Conservation (phyloP, 2,113 vertebrate species). For the Triplophysa tibetana region DNA sequence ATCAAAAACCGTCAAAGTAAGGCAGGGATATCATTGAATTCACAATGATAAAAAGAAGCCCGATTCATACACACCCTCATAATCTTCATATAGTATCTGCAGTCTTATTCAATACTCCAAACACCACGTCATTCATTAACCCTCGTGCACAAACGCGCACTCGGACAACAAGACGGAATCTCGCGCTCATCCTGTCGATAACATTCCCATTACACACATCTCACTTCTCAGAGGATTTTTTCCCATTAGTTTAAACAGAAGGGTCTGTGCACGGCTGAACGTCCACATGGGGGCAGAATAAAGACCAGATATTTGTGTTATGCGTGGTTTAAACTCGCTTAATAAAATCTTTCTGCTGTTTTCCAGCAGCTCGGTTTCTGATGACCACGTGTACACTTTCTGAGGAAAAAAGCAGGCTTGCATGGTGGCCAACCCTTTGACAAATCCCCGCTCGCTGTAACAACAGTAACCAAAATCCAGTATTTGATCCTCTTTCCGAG, state of each 20-base stretch:
- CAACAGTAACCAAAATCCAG: background rate
- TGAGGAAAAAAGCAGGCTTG: constrained; percentile 22
- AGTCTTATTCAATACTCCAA: constrained; percentile 46
- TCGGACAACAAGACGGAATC: background rate
- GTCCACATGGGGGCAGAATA: too few species aligned
- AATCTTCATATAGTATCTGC: constrained; percentile 47
- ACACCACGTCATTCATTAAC: constrained; percentile 41
- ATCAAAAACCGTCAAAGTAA: constrained; percentile 65
- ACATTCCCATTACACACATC: background rate
- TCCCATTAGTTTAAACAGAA: too few species aligned
- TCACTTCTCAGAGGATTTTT: background rate
- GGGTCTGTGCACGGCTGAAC: background rate
- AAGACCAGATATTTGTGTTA: constrained; percentile 18
- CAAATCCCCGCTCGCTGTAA: background rate
- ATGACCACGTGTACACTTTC: constrained; percentile 9
- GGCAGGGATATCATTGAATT: constrained; percentile 55
- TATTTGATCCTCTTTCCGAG: background rate
- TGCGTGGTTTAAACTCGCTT: constrained; percentile 15
- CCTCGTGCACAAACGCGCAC: constrained; percentile 18
- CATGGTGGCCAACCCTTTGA: constrained; percentile 8
- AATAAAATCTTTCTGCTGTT: background rate
- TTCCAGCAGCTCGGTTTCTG: background rate
- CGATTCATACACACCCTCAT: constrained; percentile 40
- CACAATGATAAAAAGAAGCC: constrained; percentile 49
- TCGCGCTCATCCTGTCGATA: background rate